Conservation (phyloP, 2,113 vertebrate genomes). For the Ailuropoda melanoleuca region DNA sequence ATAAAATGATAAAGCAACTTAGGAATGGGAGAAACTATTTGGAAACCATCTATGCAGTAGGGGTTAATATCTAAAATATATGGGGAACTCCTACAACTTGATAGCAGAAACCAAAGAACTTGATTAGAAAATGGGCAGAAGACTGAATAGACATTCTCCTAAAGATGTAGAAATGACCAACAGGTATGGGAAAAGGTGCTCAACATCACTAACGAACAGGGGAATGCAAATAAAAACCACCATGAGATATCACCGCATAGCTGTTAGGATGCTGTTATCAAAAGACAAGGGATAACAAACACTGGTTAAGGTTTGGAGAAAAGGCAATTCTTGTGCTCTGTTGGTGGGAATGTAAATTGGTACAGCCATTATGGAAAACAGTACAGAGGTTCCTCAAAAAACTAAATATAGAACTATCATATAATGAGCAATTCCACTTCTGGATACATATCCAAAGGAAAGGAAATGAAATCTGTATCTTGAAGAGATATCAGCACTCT, state of each 20-base stretch:
- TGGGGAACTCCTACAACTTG: neutral
- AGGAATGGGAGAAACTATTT: neutral
- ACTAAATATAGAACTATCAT: neutral
- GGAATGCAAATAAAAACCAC: neutral
- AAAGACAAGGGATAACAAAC: neutral
- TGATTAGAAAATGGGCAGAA: neutral
- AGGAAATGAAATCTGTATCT: neutral
- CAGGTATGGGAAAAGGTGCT: neutral
- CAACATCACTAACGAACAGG: neutral
- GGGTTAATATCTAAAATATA: neutral
- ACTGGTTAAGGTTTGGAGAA: neutral
- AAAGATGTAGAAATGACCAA: neutral
- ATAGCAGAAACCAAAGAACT: neutral
- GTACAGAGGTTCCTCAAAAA: neutral
- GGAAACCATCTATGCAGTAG: neutral
- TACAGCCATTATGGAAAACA: neutral
- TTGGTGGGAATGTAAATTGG: neutral
- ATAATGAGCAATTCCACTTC: neutral
- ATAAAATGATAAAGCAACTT: neutral
- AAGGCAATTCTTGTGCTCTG: neutral
- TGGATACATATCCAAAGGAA: neutral
- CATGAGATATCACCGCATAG: neutral
- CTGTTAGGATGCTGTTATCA: neutral
- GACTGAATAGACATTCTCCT: neutral
- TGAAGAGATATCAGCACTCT: neutral